These are phyloP conservation scores for Coenonympha glycerion DNA, from an alignment of 2,888 invertebrate genomes.

Conservation along the genomic window DNA sequence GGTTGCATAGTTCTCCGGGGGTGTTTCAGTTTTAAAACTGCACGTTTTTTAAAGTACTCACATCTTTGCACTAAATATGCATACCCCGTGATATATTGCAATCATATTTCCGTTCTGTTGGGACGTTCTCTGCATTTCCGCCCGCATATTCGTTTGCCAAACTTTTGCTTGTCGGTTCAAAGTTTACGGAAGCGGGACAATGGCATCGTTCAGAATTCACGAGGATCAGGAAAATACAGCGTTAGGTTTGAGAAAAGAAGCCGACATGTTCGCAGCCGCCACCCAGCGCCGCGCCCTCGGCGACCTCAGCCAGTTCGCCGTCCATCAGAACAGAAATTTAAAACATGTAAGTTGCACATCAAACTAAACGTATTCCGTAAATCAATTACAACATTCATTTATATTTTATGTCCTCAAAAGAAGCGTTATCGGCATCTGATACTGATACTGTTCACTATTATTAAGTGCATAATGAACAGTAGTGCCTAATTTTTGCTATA, in stretches of 20 bases:
- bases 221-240: conserved; percentile 85
- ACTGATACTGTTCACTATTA: not conserved
- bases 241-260: conserved; percentile 70
- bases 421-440: no score
- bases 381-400: no score
- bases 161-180: conserved; percentile 28
- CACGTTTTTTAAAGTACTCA: conserved; percentile 43
- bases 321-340: conserved; percentile 67
- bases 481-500: not conserved
- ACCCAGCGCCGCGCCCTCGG: conserved; percentile 80
- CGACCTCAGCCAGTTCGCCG: conserved; percentile 76
- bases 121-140: conserved; percentile 41
- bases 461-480: not conserved
- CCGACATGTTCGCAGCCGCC: conserved; percentile 60
- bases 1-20: conserved; percentile 54
- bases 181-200: conserved; percentile 69
- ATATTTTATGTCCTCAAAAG: no score
- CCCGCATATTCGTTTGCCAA: conserved; percentile 39
- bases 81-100: conserved; percentile 34
- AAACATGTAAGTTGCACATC: conserved; percentile 78
- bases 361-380: no score
- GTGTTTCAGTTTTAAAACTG: conserved; percentile 47
- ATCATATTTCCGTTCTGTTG: conserved; percentile 42
- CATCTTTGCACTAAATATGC: conserved; percentile 49
- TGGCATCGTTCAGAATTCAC: conserved; percentile 85